A percentile compares a stretch with the other conserved stretches of the same genome.
phyloP scores from a whole-genome alignment of 2,797 vertebrate species.

The Trachurus trachurus region DNA sequence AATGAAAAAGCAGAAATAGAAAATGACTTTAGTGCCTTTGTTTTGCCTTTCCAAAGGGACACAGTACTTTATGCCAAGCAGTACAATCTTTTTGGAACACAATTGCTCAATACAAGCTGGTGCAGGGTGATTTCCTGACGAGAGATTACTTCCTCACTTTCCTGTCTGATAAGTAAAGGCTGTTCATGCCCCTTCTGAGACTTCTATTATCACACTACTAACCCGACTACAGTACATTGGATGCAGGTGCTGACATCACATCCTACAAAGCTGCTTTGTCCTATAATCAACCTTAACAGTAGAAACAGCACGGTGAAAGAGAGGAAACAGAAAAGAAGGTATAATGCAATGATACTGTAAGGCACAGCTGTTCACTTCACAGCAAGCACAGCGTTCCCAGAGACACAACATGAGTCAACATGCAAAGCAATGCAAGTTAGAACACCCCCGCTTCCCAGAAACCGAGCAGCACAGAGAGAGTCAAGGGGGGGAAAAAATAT shows the following conservation, averaged over 20 bases:
- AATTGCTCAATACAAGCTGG: constrained; percentile 34
- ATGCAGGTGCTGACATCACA: constrained; percentile 57
- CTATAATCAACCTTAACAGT: not conserved
- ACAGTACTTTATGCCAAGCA: constrained; percentile 41
- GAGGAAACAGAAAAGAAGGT: constrained; percentile 51
- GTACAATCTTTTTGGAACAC: constrained; percentile 45
- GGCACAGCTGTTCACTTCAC: constrained; percentile 71
- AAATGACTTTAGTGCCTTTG: constrained; percentile 72
- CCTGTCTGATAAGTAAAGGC: constrained; percentile 42
- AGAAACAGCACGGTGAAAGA: constrained; percentile 28
- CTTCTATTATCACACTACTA: constrained; percentile 53
- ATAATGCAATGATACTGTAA: constrained; percentile 55
- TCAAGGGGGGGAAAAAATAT: constrained; percentile 12
- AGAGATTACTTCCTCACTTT: constrained; percentile 61
- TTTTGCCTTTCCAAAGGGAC: constrained; percentile 54
- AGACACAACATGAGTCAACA: constrained; percentile 76
- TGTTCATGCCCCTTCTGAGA: constrained; percentile 42
- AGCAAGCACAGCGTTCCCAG: constrained; percentile 62
- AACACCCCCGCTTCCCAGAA: constrained; percentile 73
- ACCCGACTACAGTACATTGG: constrained; percentile 20
- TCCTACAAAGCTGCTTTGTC: constrained; percentile 49
- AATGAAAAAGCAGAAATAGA: constrained; percentile 69
- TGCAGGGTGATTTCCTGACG: constrained; percentile 52
- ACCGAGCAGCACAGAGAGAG: constrained; percentile 50
- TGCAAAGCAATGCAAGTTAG: constrained; percentile 80